phyloP scores from a whole-genome alignment of 1,140 invertebrate genomes.

The Catajapyx aquilonaris region DNA sequence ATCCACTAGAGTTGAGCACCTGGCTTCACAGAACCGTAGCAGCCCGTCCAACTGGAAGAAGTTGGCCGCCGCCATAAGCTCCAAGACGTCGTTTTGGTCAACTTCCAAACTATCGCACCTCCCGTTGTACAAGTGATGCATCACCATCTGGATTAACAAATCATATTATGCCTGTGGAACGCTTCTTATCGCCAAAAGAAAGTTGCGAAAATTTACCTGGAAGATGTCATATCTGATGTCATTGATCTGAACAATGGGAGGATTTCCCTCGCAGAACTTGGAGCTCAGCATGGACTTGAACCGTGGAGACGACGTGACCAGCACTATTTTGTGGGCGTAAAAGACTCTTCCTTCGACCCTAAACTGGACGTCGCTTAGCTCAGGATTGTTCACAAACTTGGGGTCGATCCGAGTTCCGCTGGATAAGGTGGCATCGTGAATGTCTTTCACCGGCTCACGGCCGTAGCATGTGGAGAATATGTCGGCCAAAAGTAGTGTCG shows the following conservation, averaged over 20 bases:
- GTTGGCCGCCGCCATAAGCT: conserved; percentile 75
- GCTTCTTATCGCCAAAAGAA: background rate
- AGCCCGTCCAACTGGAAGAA: conserved; percentile 77
- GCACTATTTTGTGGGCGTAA: conserved; percentile 81
- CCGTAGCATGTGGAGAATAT: conserved; percentile 76
- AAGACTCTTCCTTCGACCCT: conserved; percentile 76
- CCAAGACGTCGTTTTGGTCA: conserved; percentile 55
- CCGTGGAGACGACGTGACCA: conserved; percentile 68
- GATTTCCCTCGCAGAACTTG: conserved; percentile 45
- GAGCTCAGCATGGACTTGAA: conserved; percentile 69
- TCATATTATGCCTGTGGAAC: conserved; percentile 9
- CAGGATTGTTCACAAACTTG: conserved; percentile 80
- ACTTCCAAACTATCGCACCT: conserved; percentile 55
- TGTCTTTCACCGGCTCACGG: conserved; percentile 58
- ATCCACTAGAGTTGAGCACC: conserved; percentile 61
- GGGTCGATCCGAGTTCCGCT: conserved; percentile 59
- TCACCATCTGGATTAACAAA: conserved; percentile 46
- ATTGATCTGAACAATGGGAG: conserved; percentile 75
- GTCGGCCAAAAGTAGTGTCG: conserved; percentile 62
- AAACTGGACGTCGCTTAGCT: conserved; percentile 75
- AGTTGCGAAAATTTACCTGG: conserved; percentile 33
- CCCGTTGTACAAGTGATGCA: conserved; percentile 81
- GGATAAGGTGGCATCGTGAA: conserved; percentile 44
- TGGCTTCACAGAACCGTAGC: conserved; percentile 59
- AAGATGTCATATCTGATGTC: conserved; percentile 82